phyloP scores from a whole-genome alignment of 2,888 invertebrate species.

The Drosophila demipolita region DNA sequence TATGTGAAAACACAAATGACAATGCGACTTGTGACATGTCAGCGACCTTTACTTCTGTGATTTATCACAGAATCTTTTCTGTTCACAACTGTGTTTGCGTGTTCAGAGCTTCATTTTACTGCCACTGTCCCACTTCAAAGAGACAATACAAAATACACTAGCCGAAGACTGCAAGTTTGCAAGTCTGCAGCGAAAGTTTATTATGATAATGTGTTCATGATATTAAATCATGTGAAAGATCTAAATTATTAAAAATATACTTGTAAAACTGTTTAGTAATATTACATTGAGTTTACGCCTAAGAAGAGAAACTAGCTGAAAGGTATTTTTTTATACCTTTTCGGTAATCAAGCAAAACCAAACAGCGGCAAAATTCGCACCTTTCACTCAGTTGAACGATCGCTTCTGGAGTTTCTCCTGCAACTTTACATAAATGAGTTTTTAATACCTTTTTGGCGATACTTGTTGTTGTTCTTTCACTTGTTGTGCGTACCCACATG shows the following conservation, averaged over 20 bases:
- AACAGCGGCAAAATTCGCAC: slow-evolving; percentile 34
- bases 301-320: slow-evolving; percentile 3
- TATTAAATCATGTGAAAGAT: neutral
- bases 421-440: slow-evolving; percentile 3
- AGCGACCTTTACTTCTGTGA: slow-evolving; percentile 68
- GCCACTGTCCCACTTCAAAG: slow-evolving; percentile 43
- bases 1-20: slow-evolving; percentile 36
- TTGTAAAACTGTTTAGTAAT: neutral
- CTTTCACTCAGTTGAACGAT: slow-evolving; percentile 38
- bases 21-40: slow-evolving; percentile 69
- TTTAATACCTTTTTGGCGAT: slow-evolving; percentile 6
- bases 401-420: slow-evolving; percentile 40
- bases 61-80: slow-evolving; percentile 44
- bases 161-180: neutral
- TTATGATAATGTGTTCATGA: neutral
- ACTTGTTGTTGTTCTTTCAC: slow-evolving; percentile 25
- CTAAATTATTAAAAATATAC: neutral
- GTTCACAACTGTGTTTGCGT: slow-evolving; percentile 5
- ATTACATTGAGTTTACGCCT: neutral
- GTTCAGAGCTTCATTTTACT: slow-evolving; percentile 18
- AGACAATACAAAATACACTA: slow-evolving; percentile 2
- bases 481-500: neutral
- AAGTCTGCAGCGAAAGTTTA: slow-evolving; percentile 1
- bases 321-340: slow-evolving; percentile 14
- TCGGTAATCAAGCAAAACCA: neutral